Base-by-base conservation (phyloP, 64 coral and sea anemone species). In the Montipora sp. region DNA sequence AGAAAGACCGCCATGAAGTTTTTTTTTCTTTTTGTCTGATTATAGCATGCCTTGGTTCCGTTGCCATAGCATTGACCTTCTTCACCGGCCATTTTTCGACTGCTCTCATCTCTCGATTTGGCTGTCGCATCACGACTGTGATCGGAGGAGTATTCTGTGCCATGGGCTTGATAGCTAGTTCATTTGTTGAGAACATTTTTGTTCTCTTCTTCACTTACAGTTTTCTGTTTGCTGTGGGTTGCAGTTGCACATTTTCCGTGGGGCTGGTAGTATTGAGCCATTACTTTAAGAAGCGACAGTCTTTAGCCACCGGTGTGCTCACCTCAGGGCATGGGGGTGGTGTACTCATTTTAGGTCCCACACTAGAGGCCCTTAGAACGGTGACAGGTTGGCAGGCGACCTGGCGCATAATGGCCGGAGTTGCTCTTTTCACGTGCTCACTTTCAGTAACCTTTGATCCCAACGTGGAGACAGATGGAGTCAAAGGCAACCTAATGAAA, bases 141-240 rank as follows among this genome's bases (percentile, higher is more conserved):
- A 47, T 93, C 46, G 92, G 92, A 51, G 92, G 46, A 63, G 69
- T 81, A 9, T 22, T 93, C 3, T 88, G 80, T 23, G 61, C 77
- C 1, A 7, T 81, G 5, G 80, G 92, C 8, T 63, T 93, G 2
- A 46, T 78, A 0, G 63, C 87, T 23, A 80, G 84, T 27, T 88
- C 92, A 27, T 61, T 88, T 65, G 92, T 73, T 14, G 48, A 85
- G 49, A 93, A 79, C 60, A 70, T 93, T 75, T 47, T 72, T 5
- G 59, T 80, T 47, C 59, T 93, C 60, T 88, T 69, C 49, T 47
- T 93, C 11, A 88, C 92, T 49, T 93, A 81, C 47, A 93, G 92
- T 75, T 2, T 88, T n/a, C 14, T 88, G 20, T 81, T 71, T 72
- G 84, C 84, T 48, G 21, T 93, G 66, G 92, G 92, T 7, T 59